These are phyloP conservation scores for Pristis pectinata DNA, from an alignment of 2,797 vertebrate species.

Conservation along the genomic window DNA sequence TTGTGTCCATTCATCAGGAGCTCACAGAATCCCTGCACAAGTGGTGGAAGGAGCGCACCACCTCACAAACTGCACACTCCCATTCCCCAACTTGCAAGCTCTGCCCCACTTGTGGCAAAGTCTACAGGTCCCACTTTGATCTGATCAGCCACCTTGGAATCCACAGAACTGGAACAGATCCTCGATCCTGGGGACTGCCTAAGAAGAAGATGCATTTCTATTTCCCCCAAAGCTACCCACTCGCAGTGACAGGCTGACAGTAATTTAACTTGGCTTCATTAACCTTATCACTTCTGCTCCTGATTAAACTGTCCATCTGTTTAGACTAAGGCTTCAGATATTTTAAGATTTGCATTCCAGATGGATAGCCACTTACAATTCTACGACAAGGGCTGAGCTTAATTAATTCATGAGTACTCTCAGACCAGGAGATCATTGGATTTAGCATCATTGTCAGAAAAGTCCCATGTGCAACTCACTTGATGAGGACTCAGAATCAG, in stretches of 20 bases:
- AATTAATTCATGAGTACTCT: background rate
- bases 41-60: too few relatives aligned
- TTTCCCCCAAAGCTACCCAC: background rate
- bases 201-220: background rate
- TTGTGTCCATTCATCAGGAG: too few relatives aligned
- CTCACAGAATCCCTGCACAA: too few relatives aligned
- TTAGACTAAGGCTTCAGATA: background rate
- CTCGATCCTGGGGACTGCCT: too few relatives aligned
- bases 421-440: too few relatives aligned
- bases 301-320: slow-evolving; percentile 25
- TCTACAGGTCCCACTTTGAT: too few relatives aligned
- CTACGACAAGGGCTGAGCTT: background rate
- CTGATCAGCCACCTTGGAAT: too few relatives aligned
- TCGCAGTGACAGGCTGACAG: background rate
- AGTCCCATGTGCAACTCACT: background rate
- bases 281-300: background rate
- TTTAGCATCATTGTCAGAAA: background rate
- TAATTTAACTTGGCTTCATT: background rate
- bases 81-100: too few relatives aligned
- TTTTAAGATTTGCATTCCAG: slow-evolving; percentile 17
- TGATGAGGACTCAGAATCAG: too few relatives aligned
- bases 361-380: background rate
- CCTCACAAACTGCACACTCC: too few relatives aligned
- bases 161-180: too few relatives aligned
- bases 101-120: too few relatives aligned